phyloP scores from a whole-genome alignment of 2,113 vertebrate genomes.

The Lasiurus borealis region DNA sequence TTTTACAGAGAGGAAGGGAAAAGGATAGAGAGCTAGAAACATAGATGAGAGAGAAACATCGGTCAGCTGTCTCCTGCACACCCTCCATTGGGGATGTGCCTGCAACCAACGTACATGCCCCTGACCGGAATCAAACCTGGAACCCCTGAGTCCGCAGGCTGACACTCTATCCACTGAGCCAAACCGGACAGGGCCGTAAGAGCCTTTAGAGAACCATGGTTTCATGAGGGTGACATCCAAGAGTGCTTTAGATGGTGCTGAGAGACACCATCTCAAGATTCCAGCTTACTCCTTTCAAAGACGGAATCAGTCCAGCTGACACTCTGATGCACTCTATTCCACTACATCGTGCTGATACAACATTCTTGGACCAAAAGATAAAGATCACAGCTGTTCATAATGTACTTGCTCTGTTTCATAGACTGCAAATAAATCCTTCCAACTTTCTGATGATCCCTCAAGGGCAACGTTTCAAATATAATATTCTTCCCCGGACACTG shows the following conservation, averaged over 20 bases:
- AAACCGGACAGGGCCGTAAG: not conserved
- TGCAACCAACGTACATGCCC: no score
- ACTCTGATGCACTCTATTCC: not conserved
- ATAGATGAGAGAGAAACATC: no score
- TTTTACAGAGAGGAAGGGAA: no score
- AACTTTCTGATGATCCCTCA: constrained; percentile 66
- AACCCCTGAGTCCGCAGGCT: no score
- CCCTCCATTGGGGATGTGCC: no score
- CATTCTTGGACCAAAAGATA: constrained; percentile 23
- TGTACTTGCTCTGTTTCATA: constrained; percentile 32
- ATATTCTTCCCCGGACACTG: constrained; percentile 27
- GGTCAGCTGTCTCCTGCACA: no score
- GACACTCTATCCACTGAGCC: no score
- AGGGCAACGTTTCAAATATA: constrained; percentile 70
- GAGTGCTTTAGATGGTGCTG: not conserved
- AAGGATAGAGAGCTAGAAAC: no score
- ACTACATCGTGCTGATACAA: not conserved
- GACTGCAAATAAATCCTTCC: constrained; percentile 39
- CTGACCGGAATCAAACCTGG: no score
- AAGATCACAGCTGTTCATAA: constrained; percentile 36
- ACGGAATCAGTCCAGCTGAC: not conserved
- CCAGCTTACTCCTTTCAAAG: not conserved
- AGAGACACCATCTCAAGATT: not conserved
- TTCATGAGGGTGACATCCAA: not conserved
- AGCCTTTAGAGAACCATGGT: not conserved